phyloP scores from a whole-genome alignment of 2,797 vertebrate genomes.

The Siniperca scherzeri region DNA sequence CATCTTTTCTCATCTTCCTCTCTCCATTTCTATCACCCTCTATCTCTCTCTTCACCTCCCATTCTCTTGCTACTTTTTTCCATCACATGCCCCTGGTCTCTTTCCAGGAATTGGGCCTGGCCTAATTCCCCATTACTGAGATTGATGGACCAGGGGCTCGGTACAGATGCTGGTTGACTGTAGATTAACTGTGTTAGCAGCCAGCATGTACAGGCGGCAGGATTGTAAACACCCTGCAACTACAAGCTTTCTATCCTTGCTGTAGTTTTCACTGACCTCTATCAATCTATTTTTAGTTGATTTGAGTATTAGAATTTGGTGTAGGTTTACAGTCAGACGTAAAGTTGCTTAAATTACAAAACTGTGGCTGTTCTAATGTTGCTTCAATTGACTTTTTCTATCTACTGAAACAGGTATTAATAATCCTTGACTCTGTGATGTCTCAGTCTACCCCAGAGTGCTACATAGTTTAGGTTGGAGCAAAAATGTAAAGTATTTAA shows the following conservation, averaged over 20 bases:
- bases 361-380: background rate
- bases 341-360: background rate
- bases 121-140: constrained; percentile 74
- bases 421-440: background rate
- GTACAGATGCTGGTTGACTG: constrained; percentile 36
- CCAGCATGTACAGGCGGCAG: background rate
- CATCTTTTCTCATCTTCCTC: background rate
- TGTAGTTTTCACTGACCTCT: constrained; percentile 38
- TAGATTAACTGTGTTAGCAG: constrained; percentile 33
- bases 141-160: constrained; percentile 59
- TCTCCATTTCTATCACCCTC: background rate
- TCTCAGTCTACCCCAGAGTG: background rate
- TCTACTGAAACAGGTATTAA: background rate
- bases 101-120: constrained; percentile 67
- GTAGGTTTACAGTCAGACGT: background rate
- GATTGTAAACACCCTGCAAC: constrained; percentile 32
- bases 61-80: constrained; percentile 21
- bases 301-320: background rate
- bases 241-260: constrained; percentile 5
- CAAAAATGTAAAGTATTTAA: background rate
- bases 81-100: constrained; percentile 56
- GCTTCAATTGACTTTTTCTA: background rate
- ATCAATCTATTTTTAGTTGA: constrained; percentile 28
- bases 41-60: constrained; percentile 15
- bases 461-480: background rate